Base-by-base conservation (phyloP, 2,113 vertebrate genomes). In the Hylia prasina region DNA sequence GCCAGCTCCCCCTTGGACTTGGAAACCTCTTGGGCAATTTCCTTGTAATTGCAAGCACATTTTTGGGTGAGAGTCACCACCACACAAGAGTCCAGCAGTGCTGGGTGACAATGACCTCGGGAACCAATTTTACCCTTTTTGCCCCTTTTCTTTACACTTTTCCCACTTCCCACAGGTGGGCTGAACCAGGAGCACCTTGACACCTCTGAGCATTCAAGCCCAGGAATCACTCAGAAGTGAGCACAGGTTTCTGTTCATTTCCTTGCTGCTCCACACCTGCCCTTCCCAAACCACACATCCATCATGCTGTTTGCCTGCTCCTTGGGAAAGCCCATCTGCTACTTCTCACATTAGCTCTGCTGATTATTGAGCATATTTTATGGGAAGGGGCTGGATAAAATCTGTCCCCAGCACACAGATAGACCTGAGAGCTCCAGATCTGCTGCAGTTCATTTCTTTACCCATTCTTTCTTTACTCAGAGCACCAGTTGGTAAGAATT, bases 21-120 rank as follows among this genome's bases (percentile, higher is more conserved):
- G 51, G 44, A 66, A 73, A 14, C n/a, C 60, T 82, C 63, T 13
- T n/a, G 45, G 30, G 33, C 9, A 47, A 9, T 61, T 60, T 63
- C 27, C 17, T 60, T 18, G 33, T 31, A 15, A 14, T 75, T 73
- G 7, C 50, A 66, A 58, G 20, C 18, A 56, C 28, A 5, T 50
- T 91, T 39, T 40, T 48, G 81, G 20, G 11, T 60, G 53, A 40
- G 16, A 50, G 19, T 58, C 47, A 68, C 40, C 42, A 15, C 10
- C 3, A 33, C 9, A 33, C 33, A 45, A 28, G 37, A 81, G 28
- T 14, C 37, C 40, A 47, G 39, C 0, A 0, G 15, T 80, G 50
- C 1, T 58, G 71, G 33, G 37, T 33, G 44, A 15, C 0, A 1
- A 20, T 17, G 40, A 37, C 20, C 28, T 47, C 9, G 1, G 27